A percentile compares a stretch with the other conserved stretches of the same genome.
Conservation (phyloP, 2,113 vertebrate species). For the Chaetura pelagica region DNA sequence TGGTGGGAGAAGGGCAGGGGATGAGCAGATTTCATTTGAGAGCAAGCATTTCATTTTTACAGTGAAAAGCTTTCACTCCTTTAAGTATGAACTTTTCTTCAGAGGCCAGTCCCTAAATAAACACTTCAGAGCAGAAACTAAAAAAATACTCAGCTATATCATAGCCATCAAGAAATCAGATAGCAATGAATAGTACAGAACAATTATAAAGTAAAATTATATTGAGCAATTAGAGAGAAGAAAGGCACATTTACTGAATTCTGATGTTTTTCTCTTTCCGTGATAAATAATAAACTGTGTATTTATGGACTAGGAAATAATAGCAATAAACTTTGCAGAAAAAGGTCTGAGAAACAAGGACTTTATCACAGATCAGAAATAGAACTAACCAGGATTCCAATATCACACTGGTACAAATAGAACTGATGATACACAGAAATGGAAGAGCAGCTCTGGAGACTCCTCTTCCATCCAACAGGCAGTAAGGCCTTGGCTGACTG, state of each 20-base stretch:
- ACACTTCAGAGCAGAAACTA: neutral
- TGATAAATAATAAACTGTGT: neutral
- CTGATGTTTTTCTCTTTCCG: neutral
- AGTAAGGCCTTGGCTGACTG: fast-evolving
- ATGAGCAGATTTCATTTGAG: neutral
- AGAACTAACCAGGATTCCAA: neutral
- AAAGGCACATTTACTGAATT: too few relatives aligned
- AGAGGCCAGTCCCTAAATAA: neutral
- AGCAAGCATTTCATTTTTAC: neutral
- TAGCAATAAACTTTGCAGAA: neutral
- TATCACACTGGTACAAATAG: neutral
- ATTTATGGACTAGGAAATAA: neutral
- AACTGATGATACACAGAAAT: fast-evolving
- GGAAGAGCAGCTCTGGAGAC: neutral
- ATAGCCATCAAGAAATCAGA: neutral
- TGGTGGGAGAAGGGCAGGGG: neutral
- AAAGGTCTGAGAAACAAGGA: neutral
- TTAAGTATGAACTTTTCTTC: neutral
- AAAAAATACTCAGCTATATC: neutral
- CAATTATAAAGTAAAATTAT: neutral
- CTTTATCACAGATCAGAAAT: neutral
- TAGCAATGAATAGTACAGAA: neutral
- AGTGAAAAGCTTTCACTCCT: neutral
- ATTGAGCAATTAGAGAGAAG: neutral
- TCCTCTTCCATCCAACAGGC: neutral